A percentile compares a stretch with the other conserved stretches of the same genome.
phyloP scores from a whole-genome alignment of 2,113 vertebrate species.

The Pachycephala philippinensis region DNA sequence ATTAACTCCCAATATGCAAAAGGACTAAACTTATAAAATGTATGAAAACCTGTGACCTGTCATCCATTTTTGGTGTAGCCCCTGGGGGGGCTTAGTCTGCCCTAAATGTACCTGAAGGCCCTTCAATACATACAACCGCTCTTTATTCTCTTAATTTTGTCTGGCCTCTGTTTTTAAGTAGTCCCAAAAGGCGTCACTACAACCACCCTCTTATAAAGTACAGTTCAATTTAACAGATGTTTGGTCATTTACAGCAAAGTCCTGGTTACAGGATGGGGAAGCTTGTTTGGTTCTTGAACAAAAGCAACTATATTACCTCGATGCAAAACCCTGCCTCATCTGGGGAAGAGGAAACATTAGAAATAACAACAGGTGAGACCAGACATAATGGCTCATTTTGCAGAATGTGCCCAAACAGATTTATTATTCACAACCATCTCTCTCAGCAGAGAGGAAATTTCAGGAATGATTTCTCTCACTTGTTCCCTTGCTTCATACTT shows the following conservation, averaged over 20 bases:
- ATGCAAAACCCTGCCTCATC: neutral
- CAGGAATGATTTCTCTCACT: neutral
- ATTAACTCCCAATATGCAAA: neutral
- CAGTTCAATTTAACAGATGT: slow-evolving; percentile 25
- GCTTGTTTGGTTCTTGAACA: neutral
- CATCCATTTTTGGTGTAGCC: neutral
- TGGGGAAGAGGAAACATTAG: neutral
- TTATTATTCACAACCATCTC: neutral
- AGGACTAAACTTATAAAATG: neutral
- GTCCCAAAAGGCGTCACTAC: neutral
- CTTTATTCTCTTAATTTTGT: neutral
- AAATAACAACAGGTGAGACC: slow-evolving; percentile 39
- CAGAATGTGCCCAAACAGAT: neutral
- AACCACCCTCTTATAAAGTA: neutral
- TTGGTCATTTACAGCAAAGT: slow-evolving; percentile 8
- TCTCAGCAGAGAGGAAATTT: neutral
- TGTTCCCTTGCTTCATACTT: neutral
- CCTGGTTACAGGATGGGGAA: neutral
- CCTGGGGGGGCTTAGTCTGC: neutral
- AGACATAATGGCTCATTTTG: neutral
- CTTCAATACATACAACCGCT: neutral
- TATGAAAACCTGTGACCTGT: neutral
- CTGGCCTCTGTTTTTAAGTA: neutral
- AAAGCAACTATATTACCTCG: neutral
- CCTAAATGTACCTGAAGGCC: neutral